Conservation (phyloP, 2,888 invertebrate genomes). For the Drosophila affinis region DNA sequence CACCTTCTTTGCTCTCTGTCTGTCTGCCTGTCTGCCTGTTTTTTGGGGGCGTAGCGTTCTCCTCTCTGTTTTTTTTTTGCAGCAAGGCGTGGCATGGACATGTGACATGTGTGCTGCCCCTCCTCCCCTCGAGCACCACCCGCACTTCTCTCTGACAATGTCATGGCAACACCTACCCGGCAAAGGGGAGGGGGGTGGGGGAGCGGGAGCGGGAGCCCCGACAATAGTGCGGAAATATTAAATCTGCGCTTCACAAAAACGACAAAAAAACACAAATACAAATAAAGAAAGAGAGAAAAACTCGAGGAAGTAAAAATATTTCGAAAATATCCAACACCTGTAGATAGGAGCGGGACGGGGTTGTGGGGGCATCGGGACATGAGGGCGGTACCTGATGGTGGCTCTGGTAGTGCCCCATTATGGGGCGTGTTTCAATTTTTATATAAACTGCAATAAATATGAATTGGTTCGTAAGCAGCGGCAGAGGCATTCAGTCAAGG, state of each 20-base stretch:
- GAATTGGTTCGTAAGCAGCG: slow-evolving; percentile 17
- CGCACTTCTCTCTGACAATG: slow-evolving; percentile 4
- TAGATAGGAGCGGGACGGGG: neutral
- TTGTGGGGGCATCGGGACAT: neutral
- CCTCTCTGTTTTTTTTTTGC: neutral
- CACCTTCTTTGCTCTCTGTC: slow-evolving; percentile 6
- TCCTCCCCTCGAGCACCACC: neutral
- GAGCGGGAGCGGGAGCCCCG: slow-evolving; percentile 16
- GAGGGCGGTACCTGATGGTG: neutral
- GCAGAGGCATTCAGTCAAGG: slow-evolving; percentile 2
- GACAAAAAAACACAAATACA: neutral
- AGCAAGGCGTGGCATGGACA: slow-evolving; percentile 41
- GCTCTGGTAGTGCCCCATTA: neutral
- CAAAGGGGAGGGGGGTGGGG: neutral
- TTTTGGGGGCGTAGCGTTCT: slow-evolving; percentile 5
- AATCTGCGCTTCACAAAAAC: slow-evolving; percentile 45
- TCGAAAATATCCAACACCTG: slow-evolving; percentile 6
- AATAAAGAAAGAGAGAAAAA: slow-evolving; percentile 6
- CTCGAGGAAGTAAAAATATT: slow-evolving; percentile 25
- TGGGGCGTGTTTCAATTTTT: slow-evolving; percentile 18
- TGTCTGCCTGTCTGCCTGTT: neutral
- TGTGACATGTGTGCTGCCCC: slow-evolving; percentile 43
- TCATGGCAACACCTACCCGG: slow-evolving; percentile 31
- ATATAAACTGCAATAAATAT: slow-evolving; percentile 40
- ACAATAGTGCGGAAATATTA: slow-evolving; percentile 54